Evolutionary conservation across 2,797 vertebrate genomes (phyloP).

Genomic region (Lophotriccus pileatus): DNA sequence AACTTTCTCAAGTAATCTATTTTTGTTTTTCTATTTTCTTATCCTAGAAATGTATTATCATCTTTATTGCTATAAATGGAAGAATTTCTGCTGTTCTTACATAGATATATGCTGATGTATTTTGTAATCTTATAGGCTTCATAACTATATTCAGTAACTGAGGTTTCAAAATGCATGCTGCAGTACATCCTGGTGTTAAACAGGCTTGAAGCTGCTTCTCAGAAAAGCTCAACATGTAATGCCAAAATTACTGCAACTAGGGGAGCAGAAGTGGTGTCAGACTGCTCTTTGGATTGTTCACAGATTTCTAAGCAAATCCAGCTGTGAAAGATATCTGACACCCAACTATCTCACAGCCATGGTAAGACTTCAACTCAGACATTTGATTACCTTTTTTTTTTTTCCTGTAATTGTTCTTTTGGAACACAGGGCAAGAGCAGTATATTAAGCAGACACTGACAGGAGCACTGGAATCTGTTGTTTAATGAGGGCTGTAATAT

Average conservation of each 20-base stretch:
- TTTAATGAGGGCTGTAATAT: background rate
- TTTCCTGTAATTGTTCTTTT: background rate
- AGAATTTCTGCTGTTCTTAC: background rate
- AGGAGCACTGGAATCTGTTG: background rate
- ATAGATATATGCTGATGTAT: background rate
- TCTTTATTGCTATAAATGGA: constrained; percentile 16
- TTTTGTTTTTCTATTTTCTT: background rate
- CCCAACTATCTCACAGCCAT: background rate
- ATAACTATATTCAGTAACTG: constrained; percentile 1
- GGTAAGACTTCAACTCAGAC: background rate
- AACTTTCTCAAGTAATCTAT: background rate
- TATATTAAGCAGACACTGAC: background rate
- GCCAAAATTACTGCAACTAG: background rate
- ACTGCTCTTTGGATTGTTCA: background rate
- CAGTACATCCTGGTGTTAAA: background rate
- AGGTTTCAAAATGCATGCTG: background rate
- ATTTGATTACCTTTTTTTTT: background rate
- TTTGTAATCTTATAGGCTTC: background rate
- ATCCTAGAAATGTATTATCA: background rate
- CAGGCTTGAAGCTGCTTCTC: background rate
- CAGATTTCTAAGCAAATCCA: constrained; percentile 15
- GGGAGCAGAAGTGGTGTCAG: background rate
- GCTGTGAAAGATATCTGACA: constrained; percentile 2
- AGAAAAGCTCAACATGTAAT: background rate
- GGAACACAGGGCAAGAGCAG: background rate